Evolutionary conservation across 2,888 invertebrate genomes (phyloP).

Genomic region (Drosophila percnosoma): DNA sequence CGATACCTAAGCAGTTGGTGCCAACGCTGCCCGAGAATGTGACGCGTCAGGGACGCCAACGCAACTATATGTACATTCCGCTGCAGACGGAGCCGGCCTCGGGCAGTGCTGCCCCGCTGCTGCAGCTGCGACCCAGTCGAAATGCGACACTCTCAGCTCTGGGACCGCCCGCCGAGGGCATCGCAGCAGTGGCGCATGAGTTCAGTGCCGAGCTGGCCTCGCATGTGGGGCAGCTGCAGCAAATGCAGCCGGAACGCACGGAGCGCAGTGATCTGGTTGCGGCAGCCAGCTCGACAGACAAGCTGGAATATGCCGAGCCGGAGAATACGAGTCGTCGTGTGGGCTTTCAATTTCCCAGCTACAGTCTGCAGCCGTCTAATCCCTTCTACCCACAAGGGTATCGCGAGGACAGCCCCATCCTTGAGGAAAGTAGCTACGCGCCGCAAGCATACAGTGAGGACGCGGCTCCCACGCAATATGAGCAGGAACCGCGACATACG

Average conservation of each 20-base stretch:
- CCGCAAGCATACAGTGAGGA: constrained; percentile 81
- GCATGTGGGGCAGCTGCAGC: constrained; percentile 22
- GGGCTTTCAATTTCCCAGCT: constrained; percentile 84
- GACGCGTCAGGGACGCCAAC: constrained; percentile 69
- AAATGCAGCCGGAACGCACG: constrained; percentile 65
- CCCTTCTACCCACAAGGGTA: constrained; percentile 84
- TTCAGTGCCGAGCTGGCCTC: constrained; percentile 69
- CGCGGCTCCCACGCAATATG: constrained; percentile 61
- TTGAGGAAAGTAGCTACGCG: constrained; percentile 79
- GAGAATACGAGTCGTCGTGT: constrained; percentile 83
- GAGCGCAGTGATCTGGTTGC: constrained; percentile 76
- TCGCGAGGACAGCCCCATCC: constrained; percentile 84
- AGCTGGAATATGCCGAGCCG: constrained; percentile 72
- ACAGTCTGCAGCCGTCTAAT: constrained; percentile 81
- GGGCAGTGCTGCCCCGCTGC: constrained; percentile 44
- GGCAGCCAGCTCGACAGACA: constrained; percentile 58
- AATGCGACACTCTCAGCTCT: constrained; percentile 77
- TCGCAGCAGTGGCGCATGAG: constrained; percentile 73
- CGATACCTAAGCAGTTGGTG: constrained; percentile 81
- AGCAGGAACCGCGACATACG: constrained; percentile 81
- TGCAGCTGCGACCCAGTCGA: constrained; percentile 73
- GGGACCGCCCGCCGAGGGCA: constrained; percentile 78
- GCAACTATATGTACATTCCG: constrained; percentile 84
- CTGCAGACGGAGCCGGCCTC: constrained; percentile 62
- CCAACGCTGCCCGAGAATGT: constrained; percentile 74